Conservation (phyloP, 2,113 vertebrate species). For the Alectura lathami region DNA sequence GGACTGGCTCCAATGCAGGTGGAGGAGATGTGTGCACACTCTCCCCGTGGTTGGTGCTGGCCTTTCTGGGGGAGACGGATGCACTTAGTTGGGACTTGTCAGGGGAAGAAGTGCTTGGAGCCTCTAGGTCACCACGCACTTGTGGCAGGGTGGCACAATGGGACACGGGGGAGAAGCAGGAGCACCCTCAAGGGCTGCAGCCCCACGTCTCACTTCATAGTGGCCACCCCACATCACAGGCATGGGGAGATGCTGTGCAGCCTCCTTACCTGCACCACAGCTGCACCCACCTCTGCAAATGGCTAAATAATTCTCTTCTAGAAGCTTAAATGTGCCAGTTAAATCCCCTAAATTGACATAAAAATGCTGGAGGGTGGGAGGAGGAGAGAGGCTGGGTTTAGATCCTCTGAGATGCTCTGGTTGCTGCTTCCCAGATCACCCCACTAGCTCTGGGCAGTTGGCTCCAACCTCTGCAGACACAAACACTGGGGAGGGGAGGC, state of each 20-base stretch:
- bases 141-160: neutral
- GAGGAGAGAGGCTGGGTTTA: neutral
- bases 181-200: neutral
- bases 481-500: neutral
- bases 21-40: neutral
- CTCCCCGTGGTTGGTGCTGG: neutral
- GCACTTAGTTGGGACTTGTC: fast-evolving
- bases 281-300: neutral
- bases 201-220: neutral
- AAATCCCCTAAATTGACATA: neutral
- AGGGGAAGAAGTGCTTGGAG: neutral
- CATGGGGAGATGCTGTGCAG: fast-evolving
- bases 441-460: neutral
- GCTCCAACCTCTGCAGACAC: neutral
- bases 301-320: fast-evolving
- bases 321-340: neutral
- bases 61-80: neutral
- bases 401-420: fast-evolving
- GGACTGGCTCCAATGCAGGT: neutral
- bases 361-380: neutral
- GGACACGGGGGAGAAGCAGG: neutral
- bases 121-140: fast-evolving
- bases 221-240: fast-evolving
- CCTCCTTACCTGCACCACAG: neutral
- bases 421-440: neutral